These are phyloP conservation scores for Labeo calbasu DNA, from an alignment of 2,797 vertebrate species.

Conservation along the genomic window DNA sequence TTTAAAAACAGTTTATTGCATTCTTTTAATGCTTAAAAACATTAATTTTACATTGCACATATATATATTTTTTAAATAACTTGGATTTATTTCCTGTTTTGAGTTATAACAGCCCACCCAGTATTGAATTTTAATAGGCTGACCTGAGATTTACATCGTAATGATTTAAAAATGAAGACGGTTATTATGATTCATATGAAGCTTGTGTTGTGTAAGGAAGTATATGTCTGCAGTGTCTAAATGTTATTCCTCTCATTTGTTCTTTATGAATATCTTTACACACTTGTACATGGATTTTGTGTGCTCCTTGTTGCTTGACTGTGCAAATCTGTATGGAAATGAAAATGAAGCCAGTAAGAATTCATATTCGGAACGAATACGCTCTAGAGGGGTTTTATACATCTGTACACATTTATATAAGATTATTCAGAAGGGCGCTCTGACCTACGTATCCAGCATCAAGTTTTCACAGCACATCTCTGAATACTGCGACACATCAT, in stretches of 20 bases:
- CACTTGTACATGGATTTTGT: background rate
- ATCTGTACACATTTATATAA: background rate
- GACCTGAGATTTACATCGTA: slow-evolving; percentile 5
- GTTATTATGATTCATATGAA: slow-evolving; percentile 3
- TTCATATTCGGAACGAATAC: background rate
- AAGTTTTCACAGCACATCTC: slow-evolving; percentile 5
- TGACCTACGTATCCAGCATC: background rate
- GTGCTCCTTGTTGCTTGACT: background rate
- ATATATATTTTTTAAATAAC: background rate
- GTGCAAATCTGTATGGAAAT: slow-evolving; percentile 12
- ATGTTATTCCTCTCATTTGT: background rate
- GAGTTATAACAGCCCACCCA: background rate
- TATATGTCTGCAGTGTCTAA: background rate
- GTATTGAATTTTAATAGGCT: background rate
- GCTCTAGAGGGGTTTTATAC: background rate
- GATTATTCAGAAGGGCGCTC: background rate
- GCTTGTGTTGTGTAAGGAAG: background rate
- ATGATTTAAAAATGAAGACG: background rate
- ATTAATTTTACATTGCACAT: background rate
- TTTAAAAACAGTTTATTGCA: background rate
- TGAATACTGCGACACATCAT: background rate
- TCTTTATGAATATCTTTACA: slow-evolving; percentile 1
- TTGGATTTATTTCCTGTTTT: slow-evolving; percentile 5
- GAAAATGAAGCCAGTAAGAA: slow-evolving; percentile 1
- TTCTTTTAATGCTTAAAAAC: too few species aligned